Conservation (phyloP, 2,113 vertebrate species). For the Procavia capensis region DNA sequence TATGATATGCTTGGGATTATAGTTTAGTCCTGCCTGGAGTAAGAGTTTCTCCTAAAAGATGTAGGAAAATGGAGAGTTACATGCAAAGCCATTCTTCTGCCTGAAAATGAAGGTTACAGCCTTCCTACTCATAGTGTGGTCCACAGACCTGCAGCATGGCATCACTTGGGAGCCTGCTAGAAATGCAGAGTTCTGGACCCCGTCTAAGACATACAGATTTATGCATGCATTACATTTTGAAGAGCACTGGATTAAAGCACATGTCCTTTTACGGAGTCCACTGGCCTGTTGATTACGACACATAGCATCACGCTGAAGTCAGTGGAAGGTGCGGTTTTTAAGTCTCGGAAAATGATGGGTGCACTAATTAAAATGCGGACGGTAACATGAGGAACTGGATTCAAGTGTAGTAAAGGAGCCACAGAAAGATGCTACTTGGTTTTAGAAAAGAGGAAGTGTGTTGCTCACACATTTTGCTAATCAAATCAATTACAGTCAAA, state of each 20-base stretch:
- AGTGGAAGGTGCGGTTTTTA: slow-evolving; percentile 25
- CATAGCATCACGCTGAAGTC: background rate
- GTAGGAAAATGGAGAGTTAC: background rate
- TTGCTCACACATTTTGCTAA: background rate
- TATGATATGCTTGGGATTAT: background rate
- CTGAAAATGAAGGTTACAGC: background rate
- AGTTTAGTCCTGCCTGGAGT: background rate
- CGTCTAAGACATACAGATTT: background rate
- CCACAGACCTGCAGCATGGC: fast-evolving
- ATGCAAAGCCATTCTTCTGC: background rate
- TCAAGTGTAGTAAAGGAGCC: background rate
- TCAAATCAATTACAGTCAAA: background rate
- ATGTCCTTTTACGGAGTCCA: background rate
- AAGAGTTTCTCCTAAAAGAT: background rate
- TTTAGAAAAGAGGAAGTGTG: slow-evolving; percentile 59
- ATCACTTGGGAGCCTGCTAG: background rate
- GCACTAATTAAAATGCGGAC: background rate
- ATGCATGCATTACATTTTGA: background rate
- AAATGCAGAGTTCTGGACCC: background rate
- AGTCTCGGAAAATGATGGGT: background rate
- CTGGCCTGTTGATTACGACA: background rate
- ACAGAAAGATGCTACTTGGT: background rate
- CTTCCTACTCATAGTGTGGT: background rate
- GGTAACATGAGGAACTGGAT: slow-evolving; percentile 51
- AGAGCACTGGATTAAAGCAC: background rate